Percentiles rank a stretch among this genome's conserved stretches.
Conservation (phyloP, 1,140 invertebrate genomes). For the Saccostrea echinata region DNA sequence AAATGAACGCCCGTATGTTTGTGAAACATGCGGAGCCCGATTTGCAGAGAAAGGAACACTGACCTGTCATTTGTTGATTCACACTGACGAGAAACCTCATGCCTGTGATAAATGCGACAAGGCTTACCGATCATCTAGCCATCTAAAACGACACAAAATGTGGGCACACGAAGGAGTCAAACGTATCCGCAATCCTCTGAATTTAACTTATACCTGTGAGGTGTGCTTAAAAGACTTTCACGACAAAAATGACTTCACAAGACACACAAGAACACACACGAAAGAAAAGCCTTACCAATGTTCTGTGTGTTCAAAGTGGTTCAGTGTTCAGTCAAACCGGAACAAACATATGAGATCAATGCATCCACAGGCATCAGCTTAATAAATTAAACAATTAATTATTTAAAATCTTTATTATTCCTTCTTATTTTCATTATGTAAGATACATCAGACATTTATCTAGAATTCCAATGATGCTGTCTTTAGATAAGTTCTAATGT, state of each 20-base stretch:
- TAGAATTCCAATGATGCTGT: no score
- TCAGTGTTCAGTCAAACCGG: slow-evolving; percentile 1
- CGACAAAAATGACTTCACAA: slow-evolving; percentile 20
- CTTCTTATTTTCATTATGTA: no score
- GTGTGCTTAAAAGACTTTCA: slow-evolving; percentile 16
- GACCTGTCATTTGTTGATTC: background rate
- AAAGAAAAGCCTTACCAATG: slow-evolving; percentile 21
- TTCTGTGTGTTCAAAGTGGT: slow-evolving; percentile 6
- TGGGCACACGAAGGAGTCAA: background rate
- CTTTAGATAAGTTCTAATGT: no score
- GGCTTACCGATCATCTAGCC: background rate
- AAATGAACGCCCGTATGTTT: background rate
- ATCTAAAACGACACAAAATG: slow-evolving; percentile 1
- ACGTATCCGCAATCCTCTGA: background rate
- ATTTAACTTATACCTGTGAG: slow-evolving; percentile 7
- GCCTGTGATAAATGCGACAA: slow-evolving; percentile 25
- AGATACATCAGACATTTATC: no score
- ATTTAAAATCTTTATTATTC: no score
- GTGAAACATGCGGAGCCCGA: background rate
- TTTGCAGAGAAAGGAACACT: slow-evolving; percentile 24
- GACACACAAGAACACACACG: slow-evolving; percentile 13
- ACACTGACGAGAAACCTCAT: slow-evolving; percentile 30
- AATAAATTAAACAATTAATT: no score
- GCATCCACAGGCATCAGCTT: background rate
- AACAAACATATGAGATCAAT: background rate